Evolutionary conservation across 2,113 vertebrate genomes (phyloP), one percentile per base, ranked within the genome.

Genomic region (Helogale parvula): DNA sequence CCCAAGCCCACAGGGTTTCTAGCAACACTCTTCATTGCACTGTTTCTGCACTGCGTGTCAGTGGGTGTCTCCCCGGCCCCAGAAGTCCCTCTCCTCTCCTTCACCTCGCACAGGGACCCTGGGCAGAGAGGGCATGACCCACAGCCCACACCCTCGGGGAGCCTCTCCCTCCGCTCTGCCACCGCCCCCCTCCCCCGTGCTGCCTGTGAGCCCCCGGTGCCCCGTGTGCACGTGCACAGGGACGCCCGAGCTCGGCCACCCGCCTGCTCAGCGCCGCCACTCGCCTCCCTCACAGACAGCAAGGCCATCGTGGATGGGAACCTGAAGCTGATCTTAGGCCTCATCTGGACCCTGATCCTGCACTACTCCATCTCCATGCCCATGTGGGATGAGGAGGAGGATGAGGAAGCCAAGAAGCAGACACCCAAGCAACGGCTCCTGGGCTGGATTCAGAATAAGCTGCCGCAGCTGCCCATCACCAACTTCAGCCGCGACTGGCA

Each of bases 321-420:
- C 99, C 99, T 99, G 97, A 99, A 99, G 98, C 99, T 99, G 98
- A 99, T 99, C 98, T 97, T 99, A 97, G 99, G 99, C 29, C 98
- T 99, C 97, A 99, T 99, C 97, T 99, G 99, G 99, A 99, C 99
- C 1, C 99, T 99, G 63, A 99, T 99, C 97, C 99, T 99, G n/a
- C 99, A 99, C 98, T 99, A 99, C 72, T 99, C 99, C 98, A 99
- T 99, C 99, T 99, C 99, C 19, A 99, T 99, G 99, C 99, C 99
- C 25, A 99, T 99, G 99, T 99, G 99, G 99, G 99, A 99, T 31
- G 99, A 99, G 1, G 99, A 99, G 97, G 99, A 99, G 0, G 99
- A 99, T 0, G 99, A 99, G 33, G 99, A 99, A 0, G 99, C 99
- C 72, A 99, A 99, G 96, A 99, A 99, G 88, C 99, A 99, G 98